These are phyloP conservation scores for Pangasianodon gigas DNA, from an alignment of 2,113 vertebrate genomes.

Conservation along the genomic window DNA sequence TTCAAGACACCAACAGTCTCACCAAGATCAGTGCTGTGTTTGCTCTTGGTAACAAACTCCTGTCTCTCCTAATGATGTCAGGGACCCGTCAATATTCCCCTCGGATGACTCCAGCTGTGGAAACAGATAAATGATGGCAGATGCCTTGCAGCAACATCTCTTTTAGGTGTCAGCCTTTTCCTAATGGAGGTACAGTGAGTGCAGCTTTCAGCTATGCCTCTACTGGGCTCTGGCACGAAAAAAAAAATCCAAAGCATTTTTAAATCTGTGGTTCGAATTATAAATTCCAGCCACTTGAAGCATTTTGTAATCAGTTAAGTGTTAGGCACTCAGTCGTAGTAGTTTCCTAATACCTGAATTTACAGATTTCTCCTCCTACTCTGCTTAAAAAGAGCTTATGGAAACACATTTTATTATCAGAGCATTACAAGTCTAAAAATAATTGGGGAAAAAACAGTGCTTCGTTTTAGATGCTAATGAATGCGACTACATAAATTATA, in stretches of 20 bases:
- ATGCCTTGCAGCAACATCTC: conserved; percentile 32
- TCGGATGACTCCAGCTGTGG: conserved; percentile 9
- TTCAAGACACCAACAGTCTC: conserved; percentile 15
- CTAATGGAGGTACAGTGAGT: conserved; percentile 29
- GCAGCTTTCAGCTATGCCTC: conserved; percentile 12
- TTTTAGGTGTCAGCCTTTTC: conserved; percentile 22
- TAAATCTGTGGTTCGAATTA: not conserved
- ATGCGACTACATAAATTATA: not conserved
- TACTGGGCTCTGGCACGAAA: not conserved
- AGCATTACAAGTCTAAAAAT: not conserved
- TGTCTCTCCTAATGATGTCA: conserved; percentile 34
- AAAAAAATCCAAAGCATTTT: not conserved
- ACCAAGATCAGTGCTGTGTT: not conserved
- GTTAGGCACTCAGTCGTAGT: not conserved
- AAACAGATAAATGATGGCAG: conserved; percentile 45
- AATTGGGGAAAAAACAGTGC: not conserved
- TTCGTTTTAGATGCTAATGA: not conserved
- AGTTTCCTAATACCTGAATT: not conserved
- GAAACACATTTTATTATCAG: not conserved
- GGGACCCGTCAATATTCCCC: conserved; percentile 43
- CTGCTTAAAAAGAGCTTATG: not conserved
- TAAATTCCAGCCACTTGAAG: not conserved
- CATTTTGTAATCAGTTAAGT: conserved; percentile 18
- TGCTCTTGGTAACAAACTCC: conserved; percentile 41
- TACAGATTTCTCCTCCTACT: not conserved